Evolutionary conservation across 2,888 invertebrate genomes (phyloP).

Genomic region (Orchesellides sinensis): DNA sequence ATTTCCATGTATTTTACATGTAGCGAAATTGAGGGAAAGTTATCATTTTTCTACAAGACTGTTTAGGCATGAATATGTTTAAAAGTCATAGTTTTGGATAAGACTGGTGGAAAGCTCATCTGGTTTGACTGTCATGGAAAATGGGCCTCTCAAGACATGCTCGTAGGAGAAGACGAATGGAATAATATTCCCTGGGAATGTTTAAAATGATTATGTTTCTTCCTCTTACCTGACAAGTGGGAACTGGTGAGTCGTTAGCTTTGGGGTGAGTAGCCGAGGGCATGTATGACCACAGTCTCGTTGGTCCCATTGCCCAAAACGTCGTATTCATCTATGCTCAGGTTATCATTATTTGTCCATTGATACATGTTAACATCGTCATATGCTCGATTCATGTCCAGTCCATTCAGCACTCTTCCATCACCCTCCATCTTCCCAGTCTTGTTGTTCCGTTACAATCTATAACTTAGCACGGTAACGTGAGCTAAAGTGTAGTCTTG

Average conservation of each 20-base stretch:
- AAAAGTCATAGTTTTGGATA: too few species aligned
- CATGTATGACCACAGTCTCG: constrained; percentile 67
- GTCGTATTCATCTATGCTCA: constrained; percentile 62
- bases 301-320: constrained; percentile 65
- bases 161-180: too few species aligned
- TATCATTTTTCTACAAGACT: too few species aligned
- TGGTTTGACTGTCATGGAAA: too few species aligned
- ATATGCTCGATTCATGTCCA: constrained; percentile 57
- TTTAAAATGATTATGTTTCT: background rate
- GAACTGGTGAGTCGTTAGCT: constrained; percentile 79
- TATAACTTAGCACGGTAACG: too few species aligned
- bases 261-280: constrained; percentile 83
- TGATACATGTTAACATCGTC: constrained; percentile 60
- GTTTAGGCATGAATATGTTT: too few species aligned
- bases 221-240: constrained; percentile 85
- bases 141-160: too few species aligned
- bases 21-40: too few species aligned
- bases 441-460: too few species aligned
- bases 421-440: constrained; percentile 63
- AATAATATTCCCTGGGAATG: background rate
- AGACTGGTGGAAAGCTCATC: too few species aligned
- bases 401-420: constrained; percentile 52
- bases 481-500: too few species aligned
- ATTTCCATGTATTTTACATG: too few species aligned
- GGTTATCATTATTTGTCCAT: constrained; percentile 43